Conservation (phyloP, 2,888 invertebrate genomes). For the Ferrisia virgata region DNA sequence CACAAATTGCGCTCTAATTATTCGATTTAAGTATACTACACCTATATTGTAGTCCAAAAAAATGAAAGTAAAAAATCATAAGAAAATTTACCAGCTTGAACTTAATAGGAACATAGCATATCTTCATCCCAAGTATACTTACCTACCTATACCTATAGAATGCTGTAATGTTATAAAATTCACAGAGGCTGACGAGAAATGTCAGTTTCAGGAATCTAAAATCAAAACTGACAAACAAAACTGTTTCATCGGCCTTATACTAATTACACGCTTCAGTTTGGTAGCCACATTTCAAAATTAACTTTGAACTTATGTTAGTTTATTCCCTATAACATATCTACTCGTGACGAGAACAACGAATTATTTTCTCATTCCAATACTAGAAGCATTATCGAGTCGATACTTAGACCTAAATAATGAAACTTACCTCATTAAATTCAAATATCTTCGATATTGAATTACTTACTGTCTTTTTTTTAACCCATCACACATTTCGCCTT, state of each 20-base stretch:
- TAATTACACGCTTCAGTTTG: conserved; percentile 2
- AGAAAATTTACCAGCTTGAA: too few relatives aligned
- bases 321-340: neutral
- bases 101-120: too few relatives aligned
- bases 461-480: neutral
- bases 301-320: neutral
- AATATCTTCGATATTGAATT: too few relatives aligned
- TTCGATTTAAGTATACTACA: too few relatives aligned
- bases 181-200: neutral
- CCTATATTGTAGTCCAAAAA: too few relatives aligned
- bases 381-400: neutral
- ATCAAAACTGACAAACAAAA: neutral
- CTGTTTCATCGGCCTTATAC: neutral
- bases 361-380: neutral
- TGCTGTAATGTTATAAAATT: neutral
- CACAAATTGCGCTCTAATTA: too few relatives aligned
- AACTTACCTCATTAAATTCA: neutral
- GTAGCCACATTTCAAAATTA: conserved; percentile 2
- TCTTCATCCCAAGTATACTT: neutral
- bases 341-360: neutral
- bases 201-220: neutral
- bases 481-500: neutral
- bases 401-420: neutral
- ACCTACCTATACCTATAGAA: neutral
- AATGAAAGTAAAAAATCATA: too few relatives aligned